Evolutionary conservation across 2,113 vertebrate species (phyloP).

Genomic region (Miniopterus natalensis): DNA sequence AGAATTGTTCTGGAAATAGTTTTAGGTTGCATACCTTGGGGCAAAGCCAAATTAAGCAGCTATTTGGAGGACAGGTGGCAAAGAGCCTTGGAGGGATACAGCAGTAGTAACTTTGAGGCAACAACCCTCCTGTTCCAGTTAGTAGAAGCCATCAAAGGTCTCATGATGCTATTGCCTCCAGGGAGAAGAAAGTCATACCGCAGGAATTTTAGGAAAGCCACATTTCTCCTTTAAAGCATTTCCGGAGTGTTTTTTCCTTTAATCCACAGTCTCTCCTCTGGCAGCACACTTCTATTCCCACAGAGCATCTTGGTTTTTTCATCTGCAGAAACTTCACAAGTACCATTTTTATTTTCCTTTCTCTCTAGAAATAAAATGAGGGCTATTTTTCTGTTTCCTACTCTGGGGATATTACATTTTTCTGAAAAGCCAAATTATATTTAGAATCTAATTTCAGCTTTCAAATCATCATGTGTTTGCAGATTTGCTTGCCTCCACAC

Average conservation of each 20-base stretch:
- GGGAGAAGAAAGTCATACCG: neutral
- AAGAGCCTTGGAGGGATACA: neutral
- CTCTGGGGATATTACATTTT: neutral
- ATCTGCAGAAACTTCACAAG: neutral
- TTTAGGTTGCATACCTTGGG: neutral
- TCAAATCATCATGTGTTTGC: neutral
- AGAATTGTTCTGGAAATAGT: constrained; percentile 39
- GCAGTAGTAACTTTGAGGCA: neutral
- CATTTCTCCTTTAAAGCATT: neutral
- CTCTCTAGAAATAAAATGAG: constrained; percentile 1
- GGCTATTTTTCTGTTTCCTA: constrained; percentile 25
- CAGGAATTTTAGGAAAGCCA: neutral
- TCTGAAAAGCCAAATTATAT: constrained; percentile 27
- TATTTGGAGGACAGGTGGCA: neutral
- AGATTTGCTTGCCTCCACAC: neutral
- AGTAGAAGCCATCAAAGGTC: neutral
- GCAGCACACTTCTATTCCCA: neutral
- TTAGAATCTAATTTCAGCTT: constrained; percentile 45
- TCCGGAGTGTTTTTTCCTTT: neutral
- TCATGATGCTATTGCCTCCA: neutral
- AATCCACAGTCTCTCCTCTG: neutral
- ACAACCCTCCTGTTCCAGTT: neutral
- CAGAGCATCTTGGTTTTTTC: neutral
- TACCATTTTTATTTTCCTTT: neutral
- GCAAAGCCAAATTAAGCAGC: neutral